Conservation (phyloP, 2,888 invertebrate genomes). For the Herminia tarsipennalis region DNA sequence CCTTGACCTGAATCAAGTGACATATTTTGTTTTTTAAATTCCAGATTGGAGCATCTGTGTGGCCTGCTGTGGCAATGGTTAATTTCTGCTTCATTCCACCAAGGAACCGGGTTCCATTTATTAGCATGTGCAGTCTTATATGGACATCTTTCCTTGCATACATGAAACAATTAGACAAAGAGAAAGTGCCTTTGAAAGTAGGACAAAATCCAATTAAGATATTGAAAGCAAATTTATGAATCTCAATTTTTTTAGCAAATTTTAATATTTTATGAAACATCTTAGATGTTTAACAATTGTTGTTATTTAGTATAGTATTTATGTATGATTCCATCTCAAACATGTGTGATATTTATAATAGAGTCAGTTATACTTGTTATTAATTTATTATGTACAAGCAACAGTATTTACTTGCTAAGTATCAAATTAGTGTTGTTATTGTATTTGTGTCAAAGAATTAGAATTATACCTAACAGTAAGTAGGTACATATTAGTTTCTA, state of each 20-base stretch:
- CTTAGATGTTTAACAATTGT: conserved; percentile 7
- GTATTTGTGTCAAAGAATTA: too few species aligned
- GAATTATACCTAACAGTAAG: too few species aligned
- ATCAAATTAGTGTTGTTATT: too few species aligned
- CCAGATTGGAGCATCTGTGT: conserved; percentile 89
- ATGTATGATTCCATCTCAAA: conserved; percentile 27
- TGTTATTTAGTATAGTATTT: conserved; percentile 25
- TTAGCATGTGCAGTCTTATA: conserved; percentile 90
- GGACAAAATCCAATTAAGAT: conserved; percentile 48
- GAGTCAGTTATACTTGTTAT: background rate
- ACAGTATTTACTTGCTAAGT: too few species aligned
- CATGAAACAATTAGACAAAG: conserved; percentile 88
- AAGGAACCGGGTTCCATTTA: conserved; percentile 91
- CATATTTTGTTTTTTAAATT: conserved; percentile 31
- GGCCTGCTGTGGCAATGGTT: conserved; percentile 91
- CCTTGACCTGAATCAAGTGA: too few species aligned
- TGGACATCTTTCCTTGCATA: conserved; percentile 93
- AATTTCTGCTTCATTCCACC: conserved; percentile 91
- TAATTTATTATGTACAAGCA: too few species aligned
- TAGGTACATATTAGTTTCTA: too few species aligned
- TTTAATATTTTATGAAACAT: conserved; percentile 8
- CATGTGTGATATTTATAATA: conserved; percentile 37
- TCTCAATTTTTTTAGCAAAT: conserved; percentile 18
- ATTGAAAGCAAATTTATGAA: conserved; percentile 49
- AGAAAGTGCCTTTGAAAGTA: conserved; percentile 52